Evolutionary conservation across 2,888 invertebrate genomes (phyloP).

Genomic region (Drosophila gaucha): DNA sequence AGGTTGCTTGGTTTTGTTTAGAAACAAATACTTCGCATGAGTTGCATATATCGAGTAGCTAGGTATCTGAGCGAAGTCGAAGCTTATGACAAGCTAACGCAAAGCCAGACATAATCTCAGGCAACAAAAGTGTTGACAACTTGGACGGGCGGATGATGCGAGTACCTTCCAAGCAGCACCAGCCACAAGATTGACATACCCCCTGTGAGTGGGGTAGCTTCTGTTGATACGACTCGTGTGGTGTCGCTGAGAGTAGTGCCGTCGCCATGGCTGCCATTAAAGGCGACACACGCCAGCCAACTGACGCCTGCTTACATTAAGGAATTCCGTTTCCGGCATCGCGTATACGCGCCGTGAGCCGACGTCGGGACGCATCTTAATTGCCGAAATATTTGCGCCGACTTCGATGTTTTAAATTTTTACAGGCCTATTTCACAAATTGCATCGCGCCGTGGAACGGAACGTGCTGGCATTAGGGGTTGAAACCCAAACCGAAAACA

Average conservation of each 20-base stretch:
- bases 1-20: slow-evolving; percentile 12
- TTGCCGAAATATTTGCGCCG: slow-evolving; percentile 67
- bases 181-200: slow-evolving; percentile 18
- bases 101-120: slow-evolving; percentile 31
- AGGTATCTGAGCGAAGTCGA: slow-evolving; percentile 20
- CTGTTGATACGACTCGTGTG: slow-evolving; percentile 1
- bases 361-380: slow-evolving; percentile 48
- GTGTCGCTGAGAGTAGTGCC: slow-evolving; percentile 12
- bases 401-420: slow-evolving; percentile 35
- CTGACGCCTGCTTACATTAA: slow-evolving; percentile 76
- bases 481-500: slow-evolving; percentile 14
- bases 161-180: slow-evolving; percentile 9
- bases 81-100: slow-evolving; percentile 15
- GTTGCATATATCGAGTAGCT: slow-evolving; percentile 1
- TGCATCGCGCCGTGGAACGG: slow-evolving; percentile 16
- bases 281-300: slow-evolving; percentile 71
- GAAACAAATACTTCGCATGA: slow-evolving; percentile 2
- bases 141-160: slow-evolving; percentile 11
- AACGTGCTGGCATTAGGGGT: slow-evolving; percentile 33
- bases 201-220: slow-evolving; percentile 7
- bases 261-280: slow-evolving; percentile 73
- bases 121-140: slow-evolving; percentile 32
- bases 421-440: slow-evolving; percentile 40
- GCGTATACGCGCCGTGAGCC: slow-evolving; percentile 56
- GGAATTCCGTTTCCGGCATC: slow-evolving; percentile 58